phyloP scores from a whole-genome alignment of 2,888 invertebrate species.

The Diaperis boleti region DNA sequence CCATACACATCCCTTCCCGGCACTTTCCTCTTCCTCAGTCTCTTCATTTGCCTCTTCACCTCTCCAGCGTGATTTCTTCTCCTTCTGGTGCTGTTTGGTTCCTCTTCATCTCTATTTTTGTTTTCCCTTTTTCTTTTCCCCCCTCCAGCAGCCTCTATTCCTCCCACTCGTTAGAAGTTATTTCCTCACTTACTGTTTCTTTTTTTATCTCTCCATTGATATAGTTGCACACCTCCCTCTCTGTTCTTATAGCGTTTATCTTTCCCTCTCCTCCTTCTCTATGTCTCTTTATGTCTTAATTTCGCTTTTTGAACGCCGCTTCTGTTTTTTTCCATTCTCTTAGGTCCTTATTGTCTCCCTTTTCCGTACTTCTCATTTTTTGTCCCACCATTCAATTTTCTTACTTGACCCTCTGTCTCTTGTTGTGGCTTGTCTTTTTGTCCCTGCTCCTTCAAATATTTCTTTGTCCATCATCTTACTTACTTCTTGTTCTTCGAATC shows the following conservation, averaged over 20 bases:
- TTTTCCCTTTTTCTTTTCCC: not conserved
- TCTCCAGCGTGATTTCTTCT: too few relatives aligned
- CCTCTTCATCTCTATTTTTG: too few relatives aligned
- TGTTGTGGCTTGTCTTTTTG: too few relatives aligned
- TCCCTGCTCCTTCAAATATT: too few relatives aligned
- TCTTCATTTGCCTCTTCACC: too few relatives aligned
- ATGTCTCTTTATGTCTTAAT: not conserved
- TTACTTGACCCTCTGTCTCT: too few relatives aligned
- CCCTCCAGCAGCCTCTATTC: not conserved
- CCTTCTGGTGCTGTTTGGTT: too few relatives aligned
- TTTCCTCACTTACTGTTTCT: not conserved
- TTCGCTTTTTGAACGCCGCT: not conserved
- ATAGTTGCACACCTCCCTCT: too few relatives aligned
- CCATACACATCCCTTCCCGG: not conserved
- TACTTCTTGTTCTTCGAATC: too few relatives aligned
- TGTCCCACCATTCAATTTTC: not conserved
- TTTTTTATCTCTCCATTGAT: not conserved
- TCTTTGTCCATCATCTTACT: too few relatives aligned
- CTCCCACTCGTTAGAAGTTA: not conserved
- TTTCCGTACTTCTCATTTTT: not conserved
- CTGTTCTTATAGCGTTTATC: not conserved
- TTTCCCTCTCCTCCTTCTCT: not conserved
- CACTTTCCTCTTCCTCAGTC: too few relatives aligned
- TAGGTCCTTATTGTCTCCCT: not conserved
- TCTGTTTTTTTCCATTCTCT: too few relatives aligned